phyloP scores from a whole-genome alignment of 2,888 invertebrate genomes.

The Sinopyrophorus schimmeli region DNA sequence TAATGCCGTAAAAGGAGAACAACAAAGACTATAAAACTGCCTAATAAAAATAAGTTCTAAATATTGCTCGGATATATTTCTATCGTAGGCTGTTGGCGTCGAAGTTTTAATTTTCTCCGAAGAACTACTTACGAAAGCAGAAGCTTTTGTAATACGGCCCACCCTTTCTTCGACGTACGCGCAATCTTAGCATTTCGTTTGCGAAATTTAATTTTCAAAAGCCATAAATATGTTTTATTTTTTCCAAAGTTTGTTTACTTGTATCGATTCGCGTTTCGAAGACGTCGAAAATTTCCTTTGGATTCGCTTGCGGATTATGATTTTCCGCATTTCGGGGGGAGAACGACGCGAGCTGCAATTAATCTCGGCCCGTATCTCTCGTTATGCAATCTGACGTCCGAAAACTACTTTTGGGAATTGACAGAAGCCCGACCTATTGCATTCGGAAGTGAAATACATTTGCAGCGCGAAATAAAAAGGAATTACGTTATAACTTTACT shows the following conservation, averaged over 20 bases:
- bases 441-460: slow-evolving; percentile 8
- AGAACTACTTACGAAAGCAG: slow-evolving; percentile 33
- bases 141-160: slow-evolving; percentile 2
- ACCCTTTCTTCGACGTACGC: not conserved
- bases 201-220: slow-evolving; percentile 2
- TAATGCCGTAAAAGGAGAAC: slow-evolving; percentile 37
- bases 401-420: too few relatives aligned
- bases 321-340: not conserved
- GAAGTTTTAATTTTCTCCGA: slow-evolving; percentile 36
- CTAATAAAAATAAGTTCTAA: slow-evolving; percentile 41
- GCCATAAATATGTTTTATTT: slow-evolving; percentile 4
- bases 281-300: too few relatives aligned
- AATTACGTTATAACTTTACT: too few relatives aligned
- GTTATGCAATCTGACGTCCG: slow-evolving; percentile 7
- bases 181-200: not conserved
- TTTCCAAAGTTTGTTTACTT: not conserved
- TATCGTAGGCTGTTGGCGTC: slow-evolving; percentile 24
- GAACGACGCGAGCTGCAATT: slow-evolving; percentile 2
- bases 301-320: too few relatives aligned
- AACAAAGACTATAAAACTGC: slow-evolving; percentile 35
- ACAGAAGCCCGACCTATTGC: not conserved
- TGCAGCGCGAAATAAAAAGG: too few relatives aligned
- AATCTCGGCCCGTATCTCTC: not conserved
- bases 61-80: slow-evolving; percentile 38
- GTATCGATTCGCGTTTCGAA: slow-evolving; percentile 6